Evolutionary conservation across 2,113 vertebrate species (phyloP).

Genomic region (Phrynosoma blainvillii): DNA sequence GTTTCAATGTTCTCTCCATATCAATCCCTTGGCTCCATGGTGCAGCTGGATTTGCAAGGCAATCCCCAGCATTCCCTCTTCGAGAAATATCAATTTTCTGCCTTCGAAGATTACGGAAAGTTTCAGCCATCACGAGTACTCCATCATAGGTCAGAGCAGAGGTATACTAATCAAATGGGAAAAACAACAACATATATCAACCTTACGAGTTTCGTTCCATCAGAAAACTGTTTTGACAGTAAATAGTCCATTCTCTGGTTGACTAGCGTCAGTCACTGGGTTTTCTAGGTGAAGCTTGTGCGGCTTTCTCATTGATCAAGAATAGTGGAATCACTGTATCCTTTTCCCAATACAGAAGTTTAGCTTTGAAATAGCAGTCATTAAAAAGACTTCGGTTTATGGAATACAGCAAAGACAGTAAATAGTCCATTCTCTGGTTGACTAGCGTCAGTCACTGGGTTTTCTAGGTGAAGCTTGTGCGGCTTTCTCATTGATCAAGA

Average conservation of each 20-base stretch:
- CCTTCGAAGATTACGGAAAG: conserved; percentile 93
- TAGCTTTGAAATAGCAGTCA: not conserved
- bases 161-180: conserved; percentile 84
- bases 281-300: not conserved
- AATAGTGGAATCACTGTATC: not conserved
- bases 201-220: not conserved
- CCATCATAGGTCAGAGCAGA: conserved; percentile 97
- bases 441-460: not conserved
- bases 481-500: conserved; percentile 1
- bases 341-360: conserved; percentile 11
- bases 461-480: not conserved
- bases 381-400: not conserved
- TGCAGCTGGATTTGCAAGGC: conserved; percentile 96
- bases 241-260: conserved; percentile 2
- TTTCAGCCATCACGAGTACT: conserved; percentile 98
- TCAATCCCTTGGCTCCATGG: conserved; percentile 99
- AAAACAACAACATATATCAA: conserved; percentile 38
- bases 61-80: conserved; percentile 97
- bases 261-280: not conserved
- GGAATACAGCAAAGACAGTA: conserved; percentile 11
- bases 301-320: not conserved
- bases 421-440: not conserved
- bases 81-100: conserved; percentile 98
- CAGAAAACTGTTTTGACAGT: not conserved
- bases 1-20: conserved; percentile 98